Conservation (phyloP, 2,888 invertebrate genomes). For the Amorpha juglandis region DNA sequence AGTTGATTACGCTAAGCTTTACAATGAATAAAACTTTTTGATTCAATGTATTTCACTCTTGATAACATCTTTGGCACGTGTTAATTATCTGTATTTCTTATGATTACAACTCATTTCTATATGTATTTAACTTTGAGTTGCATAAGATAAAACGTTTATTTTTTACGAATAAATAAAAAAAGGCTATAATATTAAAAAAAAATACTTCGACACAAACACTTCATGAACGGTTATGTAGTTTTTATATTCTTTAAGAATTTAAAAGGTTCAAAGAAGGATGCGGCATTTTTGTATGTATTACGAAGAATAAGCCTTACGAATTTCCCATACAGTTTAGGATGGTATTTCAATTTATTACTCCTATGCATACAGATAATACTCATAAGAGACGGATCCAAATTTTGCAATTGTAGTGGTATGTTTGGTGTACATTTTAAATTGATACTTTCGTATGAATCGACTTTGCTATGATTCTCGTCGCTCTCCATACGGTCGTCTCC, state of each 20-base stretch:
- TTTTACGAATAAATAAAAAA: too few species aligned
- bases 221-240: background rate
- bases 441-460: slow-evolving; percentile 63
- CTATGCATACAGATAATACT: slow-evolving; percentile 61
- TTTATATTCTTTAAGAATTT: slow-evolving; percentile 34
- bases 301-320: slow-evolving; percentile 51
- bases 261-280: slow-evolving; percentile 37
- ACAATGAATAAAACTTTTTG: background rate
- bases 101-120: too few species aligned
- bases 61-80: too few species aligned
- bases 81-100: too few species aligned
- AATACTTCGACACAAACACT: background rate
- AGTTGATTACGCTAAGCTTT: background rate
- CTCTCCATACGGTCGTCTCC: slow-evolving; percentile 50
- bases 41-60: background rate
- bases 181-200: background rate
- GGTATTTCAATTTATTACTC: slow-evolving; percentile 46
- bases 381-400: slow-evolving; percentile 63
- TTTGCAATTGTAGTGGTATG: slow-evolving; percentile 42
- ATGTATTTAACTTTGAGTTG: too few species aligned
- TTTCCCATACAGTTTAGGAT: slow-evolving; percentile 49
- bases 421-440: slow-evolving; percentile 50
- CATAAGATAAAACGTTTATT: too few species aligned
- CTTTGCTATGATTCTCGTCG: slow-evolving; percentile 41
- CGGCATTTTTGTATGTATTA: slow-evolving; percentile 59